Percentiles rank a stretch among this genome's conserved stretches.
phyloP scores from a whole-genome alignment of 2,797 vertebrate species.

The Oophaga sylvatica region DNA sequence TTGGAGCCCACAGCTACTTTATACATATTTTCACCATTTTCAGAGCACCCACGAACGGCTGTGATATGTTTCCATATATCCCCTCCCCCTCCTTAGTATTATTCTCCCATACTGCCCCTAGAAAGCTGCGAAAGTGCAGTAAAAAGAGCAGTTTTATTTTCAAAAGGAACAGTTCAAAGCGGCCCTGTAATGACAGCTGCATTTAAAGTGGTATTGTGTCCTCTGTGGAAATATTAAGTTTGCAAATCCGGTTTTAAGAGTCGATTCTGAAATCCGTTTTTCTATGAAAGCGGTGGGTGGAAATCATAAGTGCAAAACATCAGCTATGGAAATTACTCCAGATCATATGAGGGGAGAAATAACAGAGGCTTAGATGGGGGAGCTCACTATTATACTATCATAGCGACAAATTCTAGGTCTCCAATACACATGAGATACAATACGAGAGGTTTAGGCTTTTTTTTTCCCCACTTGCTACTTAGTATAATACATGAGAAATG shows the following conservation, averaged over 20 bases:
- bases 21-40: neutral
- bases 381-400: neutral
- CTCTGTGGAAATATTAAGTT: slow-evolving; percentile 15
- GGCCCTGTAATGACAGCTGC: slow-evolving; percentile 54
- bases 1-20: neutral
- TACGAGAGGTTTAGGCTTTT: slow-evolving; percentile 6
- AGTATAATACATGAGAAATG: slow-evolving; percentile 57
- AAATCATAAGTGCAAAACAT: slow-evolving; percentile 52
- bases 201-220: slow-evolving; percentile 27
- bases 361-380: neutral
- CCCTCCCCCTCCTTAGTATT: slow-evolving; percentile 9
- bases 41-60: neutral
- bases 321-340: slow-evolving; percentile 46
- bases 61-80: slow-evolving; percentile 23
- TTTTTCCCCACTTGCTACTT: slow-evolving; percentile 23
- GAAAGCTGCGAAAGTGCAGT: slow-evolving; percentile 28
- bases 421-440: neutral
- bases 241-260: slow-evolving; percentile 59
- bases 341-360: slow-evolving; percentile 51
- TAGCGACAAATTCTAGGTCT: neutral
- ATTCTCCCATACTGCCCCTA: slow-evolving; percentile 36
- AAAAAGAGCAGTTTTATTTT: slow-evolving; percentile 48
- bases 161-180: slow-evolving; percentile 55
- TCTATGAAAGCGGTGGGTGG: slow-evolving; percentile 60
- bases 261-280: slow-evolving; percentile 44